These are phyloP conservation scores for Gymnothorax reevesii DNA, from an alignment of 2,797 vertebrate genomes.

Conservation along the genomic window DNA sequence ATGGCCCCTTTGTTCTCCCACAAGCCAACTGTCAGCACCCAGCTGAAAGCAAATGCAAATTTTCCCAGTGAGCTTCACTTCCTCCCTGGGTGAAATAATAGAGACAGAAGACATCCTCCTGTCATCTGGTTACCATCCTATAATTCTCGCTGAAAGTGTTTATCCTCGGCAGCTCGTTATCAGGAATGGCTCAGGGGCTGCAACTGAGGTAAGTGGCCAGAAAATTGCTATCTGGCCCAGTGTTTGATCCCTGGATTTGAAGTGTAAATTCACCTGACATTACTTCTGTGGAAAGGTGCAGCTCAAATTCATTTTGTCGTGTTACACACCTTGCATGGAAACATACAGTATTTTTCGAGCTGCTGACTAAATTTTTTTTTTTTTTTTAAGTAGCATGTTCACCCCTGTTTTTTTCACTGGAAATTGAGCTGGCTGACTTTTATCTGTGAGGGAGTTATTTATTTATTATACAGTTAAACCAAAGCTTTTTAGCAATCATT, in stretches of 20 bases:
- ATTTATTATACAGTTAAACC: background rate
- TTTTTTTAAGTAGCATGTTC: too few species aligned
- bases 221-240: slow-evolving; percentile 14
- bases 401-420: background rate
- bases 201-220: background rate
- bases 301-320: background rate
- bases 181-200: slow-evolving; percentile 11
- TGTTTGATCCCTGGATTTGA: background rate
- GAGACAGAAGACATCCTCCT: background rate
- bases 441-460: slow-evolving; percentile 4
- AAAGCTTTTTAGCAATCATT: background rate
- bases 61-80: slow-evolving; percentile 1
- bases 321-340: background rate
- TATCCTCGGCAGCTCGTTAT: slow-evolving; percentile 18
- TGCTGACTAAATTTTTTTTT: too few species aligned
- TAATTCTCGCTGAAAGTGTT: slow-evolving; percentile 23
- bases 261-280: background rate
- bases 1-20: background rate
- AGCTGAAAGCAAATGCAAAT: slow-evolving; percentile 20
- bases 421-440: slow-evolving; percentile 6
- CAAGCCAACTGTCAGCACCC: background rate
- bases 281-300: background rate
- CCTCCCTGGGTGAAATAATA: slow-evolving; percentile 18
- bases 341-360: background rate
- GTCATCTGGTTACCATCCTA: slow-evolving; percentile 17